phyloP scores from a whole-genome alignment of 2,888 invertebrate genomes.

The Tipula unca region DNA sequence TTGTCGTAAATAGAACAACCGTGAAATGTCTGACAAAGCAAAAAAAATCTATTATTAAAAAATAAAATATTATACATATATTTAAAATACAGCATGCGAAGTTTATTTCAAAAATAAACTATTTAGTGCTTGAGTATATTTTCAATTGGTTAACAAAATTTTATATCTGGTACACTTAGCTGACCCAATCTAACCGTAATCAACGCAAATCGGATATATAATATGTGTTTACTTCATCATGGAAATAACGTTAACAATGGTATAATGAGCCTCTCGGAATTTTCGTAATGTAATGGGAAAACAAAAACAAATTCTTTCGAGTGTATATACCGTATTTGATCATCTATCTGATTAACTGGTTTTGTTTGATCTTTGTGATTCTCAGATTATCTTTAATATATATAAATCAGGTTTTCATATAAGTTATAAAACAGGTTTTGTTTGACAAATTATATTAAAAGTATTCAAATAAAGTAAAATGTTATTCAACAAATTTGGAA shows the following conservation, averaged over 20 bases:
- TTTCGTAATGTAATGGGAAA: neutral
- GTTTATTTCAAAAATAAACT: neutral
- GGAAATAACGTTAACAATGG: neutral
- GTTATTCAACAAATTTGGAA: neutral
- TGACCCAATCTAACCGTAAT: neutral
- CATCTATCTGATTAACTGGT: neutral
- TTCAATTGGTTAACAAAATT: neutral
- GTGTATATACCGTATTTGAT: neutral
- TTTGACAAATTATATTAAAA: neutral
- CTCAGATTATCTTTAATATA: neutral
- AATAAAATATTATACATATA: neutral
- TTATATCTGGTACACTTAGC: neutral
- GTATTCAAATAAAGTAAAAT: neutral
- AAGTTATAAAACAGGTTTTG: neutral
- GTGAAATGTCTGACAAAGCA: neutral
- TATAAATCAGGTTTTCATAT: neutral
- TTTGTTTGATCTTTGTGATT: neutral
- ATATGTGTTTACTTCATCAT: neutral
- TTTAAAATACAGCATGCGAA: neutral
- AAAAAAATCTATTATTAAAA: neutral
- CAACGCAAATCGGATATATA: neutral
- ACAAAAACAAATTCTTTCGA: neutral
- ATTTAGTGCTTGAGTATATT: neutral
- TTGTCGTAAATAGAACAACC: constrained; percentile 8
- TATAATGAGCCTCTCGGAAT: neutral